Conservation (phyloP, 2,888 invertebrate genomes). For the Lasioglossum marginatum region DNA sequence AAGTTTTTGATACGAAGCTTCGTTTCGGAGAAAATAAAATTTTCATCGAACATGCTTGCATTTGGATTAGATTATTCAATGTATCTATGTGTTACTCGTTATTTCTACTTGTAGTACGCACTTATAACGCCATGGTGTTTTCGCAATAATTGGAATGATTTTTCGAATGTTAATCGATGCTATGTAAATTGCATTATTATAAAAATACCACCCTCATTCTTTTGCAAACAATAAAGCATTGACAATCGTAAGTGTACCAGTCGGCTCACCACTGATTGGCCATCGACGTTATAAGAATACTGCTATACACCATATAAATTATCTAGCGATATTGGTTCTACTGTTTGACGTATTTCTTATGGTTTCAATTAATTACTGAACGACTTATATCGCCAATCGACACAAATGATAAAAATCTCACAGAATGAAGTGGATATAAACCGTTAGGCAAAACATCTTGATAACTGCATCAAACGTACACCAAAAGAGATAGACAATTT, state of each 20-base stretch:
- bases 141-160: background rate
- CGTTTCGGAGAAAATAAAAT: background rate
- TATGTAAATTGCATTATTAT: conserved; percentile 4
- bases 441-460: background rate
- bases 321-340: conserved; percentile 2
- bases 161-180: background rate
- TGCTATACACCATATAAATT: background rate
- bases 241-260: background rate
- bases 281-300: conserved; percentile 4
- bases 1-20: background rate
- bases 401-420: background rate
- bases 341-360: background rate
- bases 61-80: conserved; percentile 7
- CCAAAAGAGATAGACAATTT: conserved; percentile 4
- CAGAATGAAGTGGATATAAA: background rate
- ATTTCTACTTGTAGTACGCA: conserved; percentile 7
- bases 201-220: background rate
- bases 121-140: conserved; percentile 2
- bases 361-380: background rate
- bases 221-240: background rate
- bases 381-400: background rate
- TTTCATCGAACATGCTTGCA: conserved; percentile 8
- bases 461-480: background rate
- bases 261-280: background rate
- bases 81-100: background rate